Evolutionary conservation across 2,888 invertebrate species (phyloP), one percentile per base, ranked within the genome.

Genomic region (Cephus pulcher): DNA sequence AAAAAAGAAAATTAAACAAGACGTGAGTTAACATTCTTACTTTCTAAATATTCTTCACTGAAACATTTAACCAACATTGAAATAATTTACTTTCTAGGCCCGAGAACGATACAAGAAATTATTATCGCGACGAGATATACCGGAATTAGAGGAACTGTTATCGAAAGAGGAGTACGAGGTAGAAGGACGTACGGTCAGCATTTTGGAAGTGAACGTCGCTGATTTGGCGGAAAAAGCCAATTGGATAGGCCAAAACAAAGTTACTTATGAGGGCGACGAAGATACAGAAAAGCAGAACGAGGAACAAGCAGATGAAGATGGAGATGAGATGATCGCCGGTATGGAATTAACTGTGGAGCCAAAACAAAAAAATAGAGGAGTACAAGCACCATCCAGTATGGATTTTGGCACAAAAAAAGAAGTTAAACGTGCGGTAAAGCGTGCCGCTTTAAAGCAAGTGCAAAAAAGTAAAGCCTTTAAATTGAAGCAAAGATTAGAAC

Each of bases 381-480:
- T 90, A 74, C 88, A 91, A 83, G 83, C 85, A 80, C 87, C 86
- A 79, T 77, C 77, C 1, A 75, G 74, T 32, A 71, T 80, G n/a
- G 78, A 81, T 34, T 83, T 83, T 12, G 77, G 92, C 76, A 93
- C 94, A 2, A 95, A 95, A 88, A 95, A 95, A 89, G 95, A 96
- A 85, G 91, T 97, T 1, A 95, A 96, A 86, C 95, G 93, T 85
- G 92, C 94, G 81, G 92, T 96, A 12, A 96, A 95, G 86, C 94
- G 94, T 82, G 94, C 95, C 89, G 95, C 96, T 0, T 93, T 95
- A 0, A 95, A 95, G 86, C 95, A 95, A 88, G 93, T 96, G 30
- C 94, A 96, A 87, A 95, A 95, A 83, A 97, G 96, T 88, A 96
- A 95, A 93, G 94, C 94, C 0, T 96, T 95, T 86, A 95, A 96